Base-by-base conservation (phyloP, 37 sponge, comb jelly and placozoan genomes). In the Haliclona indistincta region DNA sequence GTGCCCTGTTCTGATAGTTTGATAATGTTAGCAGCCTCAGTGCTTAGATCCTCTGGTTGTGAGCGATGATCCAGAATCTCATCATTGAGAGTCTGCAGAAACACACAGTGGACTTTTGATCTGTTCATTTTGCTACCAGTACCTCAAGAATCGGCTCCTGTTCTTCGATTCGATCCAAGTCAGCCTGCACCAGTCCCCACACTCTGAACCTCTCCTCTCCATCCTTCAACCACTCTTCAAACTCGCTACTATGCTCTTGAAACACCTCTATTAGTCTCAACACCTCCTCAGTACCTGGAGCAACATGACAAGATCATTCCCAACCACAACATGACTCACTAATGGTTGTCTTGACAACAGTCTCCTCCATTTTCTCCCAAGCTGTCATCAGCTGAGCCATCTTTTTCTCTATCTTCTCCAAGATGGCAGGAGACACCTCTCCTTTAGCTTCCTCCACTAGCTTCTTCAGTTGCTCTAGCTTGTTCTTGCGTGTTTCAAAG, bases 141-240 rank as follows among this genome's bases (percentile, higher is more conserved):
- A 85, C 85, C 73, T 85, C 58, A 0, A 85, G 85, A 28, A 85
- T 78, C 17, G 29, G 43, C 4, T 35, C 45, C 63, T 85, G 85
- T 64, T 85, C 70, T 44, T 40, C 6, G n/a, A 78, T 61, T 73
- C 85, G 49, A 15, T 64, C 60, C 17, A 78, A 64, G 36, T 85
- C 58, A 32, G 85, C 85, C 34, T 73, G 79, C 13, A 85, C 78
- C 1, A 79, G 71, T 4, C 85, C 85, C 77, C 85, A 85, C 44
- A 40, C 74, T 40, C 54, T 49, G 7, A 72, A 32, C 56, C 35
- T 52, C 2, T 37, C 45, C 72, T 85, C 85, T 41, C 30, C 15
- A 63, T 63, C 70, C 39, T 15, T 37, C 64, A 84, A 45, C 76
- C 76, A 75, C 15, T 43, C 67, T 35, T 82, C 75, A 17, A 63